These are phyloP conservation scores for Periophthalmodon schlosseri DNA, from an alignment of 2,113 vertebrate species.

Conservation along the genomic window DNA sequence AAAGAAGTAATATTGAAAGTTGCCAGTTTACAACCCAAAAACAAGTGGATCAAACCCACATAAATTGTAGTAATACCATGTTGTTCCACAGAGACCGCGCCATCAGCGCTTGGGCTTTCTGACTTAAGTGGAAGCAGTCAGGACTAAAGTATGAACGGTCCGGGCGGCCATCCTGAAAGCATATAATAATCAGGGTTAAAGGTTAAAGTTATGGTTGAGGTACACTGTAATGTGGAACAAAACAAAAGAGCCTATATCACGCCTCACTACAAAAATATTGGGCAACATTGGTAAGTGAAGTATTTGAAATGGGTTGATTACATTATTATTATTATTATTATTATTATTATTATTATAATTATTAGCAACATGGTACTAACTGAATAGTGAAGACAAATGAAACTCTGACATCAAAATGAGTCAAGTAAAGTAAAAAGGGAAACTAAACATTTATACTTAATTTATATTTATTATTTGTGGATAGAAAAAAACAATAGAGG, in stretches of 20 bases:
- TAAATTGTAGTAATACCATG: conserved; percentile 76
- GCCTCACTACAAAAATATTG: not conserved
- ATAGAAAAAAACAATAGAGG: no score
- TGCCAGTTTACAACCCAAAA: not conserved
- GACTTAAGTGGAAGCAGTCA: conserved; percentile 90
- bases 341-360: no score
- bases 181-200: not conserved
- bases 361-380: not conserved
- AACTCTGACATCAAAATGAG: not conserved
- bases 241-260: no score
- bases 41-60: not conserved
- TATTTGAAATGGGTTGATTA: not conserved
- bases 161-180: conserved; percentile 74
- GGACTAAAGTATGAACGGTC: conserved; percentile 86
- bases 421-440: no score
- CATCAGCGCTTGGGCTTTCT: conserved; percentile 85
- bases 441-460: no score
- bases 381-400: not conserved
- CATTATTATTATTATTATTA: no score
- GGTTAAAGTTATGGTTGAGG: no score
- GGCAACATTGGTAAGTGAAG: not conserved
- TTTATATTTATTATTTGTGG: no score
- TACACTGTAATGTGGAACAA: no score
- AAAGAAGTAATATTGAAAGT: conserved; percentile 3
- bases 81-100: conserved; percentile 87